Evolutionary conservation across 2,113 vertebrate genomes (phyloP).

Genomic region (Orycteropus afer): DNA sequence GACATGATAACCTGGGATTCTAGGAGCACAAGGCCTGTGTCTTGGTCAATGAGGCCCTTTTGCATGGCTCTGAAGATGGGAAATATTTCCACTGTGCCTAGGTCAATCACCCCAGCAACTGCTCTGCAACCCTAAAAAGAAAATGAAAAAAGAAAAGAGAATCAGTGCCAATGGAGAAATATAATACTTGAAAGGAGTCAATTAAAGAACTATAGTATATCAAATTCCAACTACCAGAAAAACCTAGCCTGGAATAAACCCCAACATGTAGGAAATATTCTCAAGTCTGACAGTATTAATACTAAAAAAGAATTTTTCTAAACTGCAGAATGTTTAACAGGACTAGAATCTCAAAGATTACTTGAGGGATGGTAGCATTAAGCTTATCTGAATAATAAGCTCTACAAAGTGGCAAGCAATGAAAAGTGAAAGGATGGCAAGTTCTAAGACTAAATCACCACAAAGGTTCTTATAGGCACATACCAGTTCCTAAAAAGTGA

Average conservation of each 20-base stretch:
- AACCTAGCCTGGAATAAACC: conserved; percentile 50
- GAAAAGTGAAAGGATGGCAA: conserved; percentile 14
- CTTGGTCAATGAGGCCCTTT: conserved; percentile 96
- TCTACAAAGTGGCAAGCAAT: conserved; percentile 79
- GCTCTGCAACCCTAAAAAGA: conserved; percentile 87
- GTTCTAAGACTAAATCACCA: conserved; percentile 56
- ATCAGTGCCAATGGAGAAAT: conserved; percentile 48
- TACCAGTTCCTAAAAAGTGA: conserved; percentile 55
- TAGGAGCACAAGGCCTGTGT: conserved; percentile 91
- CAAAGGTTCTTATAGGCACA: conserved; percentile 15
- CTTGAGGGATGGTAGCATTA: conserved; percentile 78
- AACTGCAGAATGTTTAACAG: conserved; percentile 58
- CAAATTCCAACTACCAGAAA: conserved; percentile 56
- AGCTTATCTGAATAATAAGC: conserved; percentile 73
- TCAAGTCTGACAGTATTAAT: conserved; percentile 51
- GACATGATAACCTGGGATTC: conserved; percentile 93
- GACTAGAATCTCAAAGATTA: conserved; percentile 68
- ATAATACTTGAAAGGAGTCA: background rate
- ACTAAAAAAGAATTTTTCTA: conserved; percentile 56
- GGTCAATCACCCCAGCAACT: conserved; percentile 96
- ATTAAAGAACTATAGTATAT: background rate
- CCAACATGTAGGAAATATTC: conserved; percentile 55
- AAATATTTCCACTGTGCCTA: conserved; percentile 96
- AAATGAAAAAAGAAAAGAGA: conserved; percentile 74
- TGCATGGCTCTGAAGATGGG: conserved; percentile 94